These are phyloP conservation scores for Capitella teleta DNA, from an alignment of 1,140 invertebrate genomes.

Conservation along the genomic window DNA sequence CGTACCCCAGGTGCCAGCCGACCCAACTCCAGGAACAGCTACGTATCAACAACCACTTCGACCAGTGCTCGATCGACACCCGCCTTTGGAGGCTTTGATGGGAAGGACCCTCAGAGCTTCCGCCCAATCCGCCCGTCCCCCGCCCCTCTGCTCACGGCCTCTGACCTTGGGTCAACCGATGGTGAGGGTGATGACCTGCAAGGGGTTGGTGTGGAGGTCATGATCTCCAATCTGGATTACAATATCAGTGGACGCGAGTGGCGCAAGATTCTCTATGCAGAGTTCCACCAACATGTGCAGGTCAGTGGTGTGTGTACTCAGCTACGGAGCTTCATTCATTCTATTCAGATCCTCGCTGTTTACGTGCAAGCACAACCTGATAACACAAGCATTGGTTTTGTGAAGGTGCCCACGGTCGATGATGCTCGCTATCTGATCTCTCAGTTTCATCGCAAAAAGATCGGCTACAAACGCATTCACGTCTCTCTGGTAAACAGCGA, in stretches of 20 bases:
- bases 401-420: conserved; percentile 54
- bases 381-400: conserved; percentile 54
- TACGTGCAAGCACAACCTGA: conserved; percentile 57
- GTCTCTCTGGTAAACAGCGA: conserved; percentile 60
- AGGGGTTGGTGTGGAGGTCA: conserved; percentile 49
- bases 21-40: no score
- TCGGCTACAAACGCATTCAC: conserved; percentile 69
- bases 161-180: no score
- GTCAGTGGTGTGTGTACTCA: no score
- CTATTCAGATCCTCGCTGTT: conserved; percentile 56
- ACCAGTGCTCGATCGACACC: no score
- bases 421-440: conserved; percentile 74
- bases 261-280: conserved; percentile 52
- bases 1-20: no score
- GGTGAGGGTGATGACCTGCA: conserved; percentile 9
- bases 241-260: conserved; percentile 60
- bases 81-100: no score
- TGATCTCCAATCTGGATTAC: conserved; percentile 65
- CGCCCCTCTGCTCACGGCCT: no score
- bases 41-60: no score
- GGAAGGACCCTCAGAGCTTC: no score
- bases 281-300: conserved; percentile 59
- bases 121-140: no score
- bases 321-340: no score
- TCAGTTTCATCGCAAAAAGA: conserved; percentile 66